Base-by-base conservation (phyloP, 2,888 invertebrate species). In the Microctonus hyperodae region DNA sequence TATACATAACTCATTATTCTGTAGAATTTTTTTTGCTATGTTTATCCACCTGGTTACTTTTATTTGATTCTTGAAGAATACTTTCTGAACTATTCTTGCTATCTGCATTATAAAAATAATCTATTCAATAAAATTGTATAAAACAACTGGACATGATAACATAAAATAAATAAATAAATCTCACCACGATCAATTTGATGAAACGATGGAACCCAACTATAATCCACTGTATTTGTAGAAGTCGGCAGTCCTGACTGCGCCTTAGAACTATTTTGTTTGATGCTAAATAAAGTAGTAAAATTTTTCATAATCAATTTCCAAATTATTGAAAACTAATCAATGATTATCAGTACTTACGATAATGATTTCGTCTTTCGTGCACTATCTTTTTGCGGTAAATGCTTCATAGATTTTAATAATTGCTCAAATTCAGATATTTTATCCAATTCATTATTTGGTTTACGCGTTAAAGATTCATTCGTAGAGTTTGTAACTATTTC, bases 201-300 rank as follows among this genome's bases (percentile, higher is more conserved):
- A 16, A 78, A 72, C 44, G 79, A 77, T 11, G 83, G 83, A 9
- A 78, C 75, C 83, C 83, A 82, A 53, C 77, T 81, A 50, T 79
- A 80, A 72, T 78, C 79, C 40, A 77, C 79, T n/a, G 77, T 68
- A 64, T 74, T 76, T 55, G 78, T 67, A 68, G 74, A 70, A 22
- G 75, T 73, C 25, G 73, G 69, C 44, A 67, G 10, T 53, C 53
- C 37, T 10, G 62, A 53, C 70, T 37, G 77, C 77, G 37, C 76
- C 75, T 10, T 67, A 68, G 68, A 71, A 70, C 6, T 75, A 71
- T 11, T 76, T 67, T 31, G 74, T 61, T 7, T 74, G 57, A 37
- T 13, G n/a, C 37, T 37, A 5, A 16, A 28, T 28, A 4, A 25
- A 50, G 50, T 35, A 51, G 53, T 2, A 25, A 53, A 28, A 33